phyloP scores from a whole-genome alignment of 2,888 invertebrate genomes.

The Phania funesta region DNA sequence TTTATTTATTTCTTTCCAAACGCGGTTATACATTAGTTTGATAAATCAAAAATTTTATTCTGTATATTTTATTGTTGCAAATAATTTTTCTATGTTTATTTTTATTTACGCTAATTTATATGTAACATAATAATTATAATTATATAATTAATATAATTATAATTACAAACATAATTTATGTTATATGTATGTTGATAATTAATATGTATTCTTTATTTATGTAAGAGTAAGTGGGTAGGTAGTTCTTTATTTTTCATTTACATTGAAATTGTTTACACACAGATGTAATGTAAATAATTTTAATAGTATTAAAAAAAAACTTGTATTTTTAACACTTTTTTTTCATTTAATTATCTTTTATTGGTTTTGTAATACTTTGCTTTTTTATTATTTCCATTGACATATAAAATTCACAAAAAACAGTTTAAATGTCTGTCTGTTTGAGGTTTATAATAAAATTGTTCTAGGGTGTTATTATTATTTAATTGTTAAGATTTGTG shows the following conservation, averaged over 20 bases:
- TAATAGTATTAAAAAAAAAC: background rate
- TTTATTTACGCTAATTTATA: slow-evolving; percentile 38
- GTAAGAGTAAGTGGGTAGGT: slow-evolving; percentile 6
- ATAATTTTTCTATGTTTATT: slow-evolving; percentile 57
- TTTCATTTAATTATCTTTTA: slow-evolving; percentile 27
- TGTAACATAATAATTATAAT: background rate
- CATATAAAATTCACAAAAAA: slow-evolving; percentile 55
- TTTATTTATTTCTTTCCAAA: background rate
- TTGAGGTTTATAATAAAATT: slow-evolving; percentile 65
- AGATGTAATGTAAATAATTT: slow-evolving; percentile 38
- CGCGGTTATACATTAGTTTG: background rate
- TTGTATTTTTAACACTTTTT: slow-evolving; percentile 26
- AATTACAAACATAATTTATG: too few relatives aligned
- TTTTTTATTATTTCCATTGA: slow-evolving; percentile 38
- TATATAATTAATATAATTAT: too few relatives aligned
- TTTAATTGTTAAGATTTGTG: slow-evolving; percentile 54
- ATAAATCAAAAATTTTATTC: background rate
- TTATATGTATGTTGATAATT: background rate
- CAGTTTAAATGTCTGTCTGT: slow-evolving; percentile 60
- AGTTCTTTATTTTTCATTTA: background rate
- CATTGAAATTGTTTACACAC: slow-evolving; percentile 36
- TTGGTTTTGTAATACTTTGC: slow-evolving; percentile 57
- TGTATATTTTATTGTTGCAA: slow-evolving; percentile 18
- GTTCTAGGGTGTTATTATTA: slow-evolving; percentile 56
- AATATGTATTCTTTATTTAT: slow-evolving; percentile 1